A percentile compares a stretch with the other conserved stretches of the same genome.
phyloP scores from a whole-genome alignment of 2,113 vertebrate genomes.

The Petromus typicus region DNA sequence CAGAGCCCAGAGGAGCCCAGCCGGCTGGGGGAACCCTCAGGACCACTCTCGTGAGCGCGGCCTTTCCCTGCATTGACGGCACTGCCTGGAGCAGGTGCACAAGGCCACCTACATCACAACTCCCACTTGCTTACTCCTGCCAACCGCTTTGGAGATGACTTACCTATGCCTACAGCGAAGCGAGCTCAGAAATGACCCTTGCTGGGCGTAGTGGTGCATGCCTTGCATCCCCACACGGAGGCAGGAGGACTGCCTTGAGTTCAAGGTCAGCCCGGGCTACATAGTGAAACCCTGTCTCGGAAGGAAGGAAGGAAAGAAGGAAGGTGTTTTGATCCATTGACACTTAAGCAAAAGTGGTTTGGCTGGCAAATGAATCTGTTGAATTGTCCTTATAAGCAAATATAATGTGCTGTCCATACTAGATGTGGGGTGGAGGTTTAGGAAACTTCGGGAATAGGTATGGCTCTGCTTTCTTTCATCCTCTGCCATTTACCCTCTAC shows the following conservation, averaged over 20 bases:
- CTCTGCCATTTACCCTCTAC: conserved; percentile 17
- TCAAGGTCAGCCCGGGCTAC: no score
- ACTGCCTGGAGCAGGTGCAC: neutral
- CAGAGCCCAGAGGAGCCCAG: neutral
- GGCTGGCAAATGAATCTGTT: neutral
- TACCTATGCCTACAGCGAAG: neutral
- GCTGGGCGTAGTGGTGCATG: no score
- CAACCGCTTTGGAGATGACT: neutral
- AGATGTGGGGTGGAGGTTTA: neutral
- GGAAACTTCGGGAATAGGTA: neutral
- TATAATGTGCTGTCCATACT: conserved; percentile 19
- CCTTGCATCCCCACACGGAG: no score
- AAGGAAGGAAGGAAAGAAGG: no score
- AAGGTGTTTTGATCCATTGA: neutral
- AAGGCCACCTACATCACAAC: neutral
- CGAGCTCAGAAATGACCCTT: neutral
- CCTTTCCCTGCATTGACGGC: neutral
- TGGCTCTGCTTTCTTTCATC: conserved; percentile 36
- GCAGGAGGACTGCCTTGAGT: no score
- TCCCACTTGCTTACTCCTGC: neutral
- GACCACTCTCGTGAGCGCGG: neutral
- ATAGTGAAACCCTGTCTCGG: no score
- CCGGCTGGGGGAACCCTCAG: neutral
- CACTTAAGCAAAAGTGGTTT: conserved; percentile 30
- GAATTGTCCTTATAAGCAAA: neutral